These are phyloP conservation scores for Sycobia sp. DNA, from an alignment of 1,140 invertebrate species.

Conservation along the genomic window DNA sequence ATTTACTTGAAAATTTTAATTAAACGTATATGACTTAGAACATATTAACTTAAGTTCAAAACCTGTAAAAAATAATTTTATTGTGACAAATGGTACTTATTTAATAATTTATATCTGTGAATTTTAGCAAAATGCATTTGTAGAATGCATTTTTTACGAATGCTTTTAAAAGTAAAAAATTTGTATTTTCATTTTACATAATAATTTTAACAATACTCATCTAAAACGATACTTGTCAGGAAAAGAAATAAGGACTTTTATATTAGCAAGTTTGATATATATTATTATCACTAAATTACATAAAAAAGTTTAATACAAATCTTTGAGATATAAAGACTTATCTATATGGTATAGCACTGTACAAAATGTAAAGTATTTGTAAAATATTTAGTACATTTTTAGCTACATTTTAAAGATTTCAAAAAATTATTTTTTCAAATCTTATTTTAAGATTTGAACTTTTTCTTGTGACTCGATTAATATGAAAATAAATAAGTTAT, in stretches of 20 bases:
- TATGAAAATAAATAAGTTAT: conserved; percentile 25
- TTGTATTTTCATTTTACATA: no score
- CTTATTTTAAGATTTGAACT: conserved; percentile 19
- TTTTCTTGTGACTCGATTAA: conserved; percentile 29
- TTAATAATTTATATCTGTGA: no score
- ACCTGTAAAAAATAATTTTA: no score
- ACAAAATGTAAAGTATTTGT: conserved; percentile 35
- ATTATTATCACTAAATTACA: no score
- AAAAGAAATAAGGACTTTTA: background rate
- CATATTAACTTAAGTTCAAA: no score
- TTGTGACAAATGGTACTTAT: background rate
- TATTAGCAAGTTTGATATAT: no score
- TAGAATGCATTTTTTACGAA: no score
- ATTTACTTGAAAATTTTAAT: background rate
- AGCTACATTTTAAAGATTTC: conserved; percentile 11
- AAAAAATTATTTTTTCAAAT: conserved; percentile 21
- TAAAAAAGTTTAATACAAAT: conserved; percentile 37
- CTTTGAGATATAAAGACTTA: conserved; percentile 29
- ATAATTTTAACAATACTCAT: no score
- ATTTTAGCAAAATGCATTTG: no score
- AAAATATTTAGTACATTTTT: conserved; percentile 19
- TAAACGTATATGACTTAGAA: no score
- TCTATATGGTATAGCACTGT: conserved; percentile 21
- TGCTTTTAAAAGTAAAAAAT: no score
- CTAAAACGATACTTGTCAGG: no score